Evolutionary conservation across 2,888 invertebrate species (phyloP), one percentile per base, ranked within the genome.

Genomic region (Neuroscelio doddi): DNA sequence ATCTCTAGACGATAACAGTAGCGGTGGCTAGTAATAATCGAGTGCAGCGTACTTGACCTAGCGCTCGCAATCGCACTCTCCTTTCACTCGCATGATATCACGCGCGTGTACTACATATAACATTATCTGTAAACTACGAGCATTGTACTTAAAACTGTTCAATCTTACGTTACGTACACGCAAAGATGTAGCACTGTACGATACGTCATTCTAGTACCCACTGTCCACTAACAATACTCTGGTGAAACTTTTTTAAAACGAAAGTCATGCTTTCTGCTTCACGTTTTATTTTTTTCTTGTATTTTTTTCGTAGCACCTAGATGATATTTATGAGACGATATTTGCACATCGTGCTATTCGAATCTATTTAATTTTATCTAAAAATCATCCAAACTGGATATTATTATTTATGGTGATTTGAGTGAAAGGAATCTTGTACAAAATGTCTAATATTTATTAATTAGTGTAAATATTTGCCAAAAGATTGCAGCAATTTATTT

Each of bases 31-130:
- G 53, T 52, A 57, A 64, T 58, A 42, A 45, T 36, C 57, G 55
- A 17, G 39, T 39, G 41, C 46, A 51, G 66, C 63, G 68, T 64
- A 68, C 70, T 70, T 70, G 71, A 74, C 70, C 70, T 74, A 72
- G 71, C 71, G 59, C 62, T 59, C 59, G 66, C 62, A 61, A 64
- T 70, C 52, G 53, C 58, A 58, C 57, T 66, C 63, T 65, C 64
- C 68, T 72, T 70, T 73, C 70, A 70, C 69, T 71, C 56, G 57
- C 55, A 27, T 26, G 64, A 57, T 61, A 61, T 56, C 58, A 46
- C 49, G 47, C n/a, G n/a, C n/a, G n/a, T n/a, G n/a, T n/a, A n/a
- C n/a, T 46, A 36, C 26, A 45, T 52, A 44, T 15, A 30, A 10
- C 38, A 55, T 64, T 58, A 58, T 39, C 49, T 32, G 29, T 39